Conservation (phyloP, 92 coral and sea anemone genomes). For the Actinostola sp. region DNA sequence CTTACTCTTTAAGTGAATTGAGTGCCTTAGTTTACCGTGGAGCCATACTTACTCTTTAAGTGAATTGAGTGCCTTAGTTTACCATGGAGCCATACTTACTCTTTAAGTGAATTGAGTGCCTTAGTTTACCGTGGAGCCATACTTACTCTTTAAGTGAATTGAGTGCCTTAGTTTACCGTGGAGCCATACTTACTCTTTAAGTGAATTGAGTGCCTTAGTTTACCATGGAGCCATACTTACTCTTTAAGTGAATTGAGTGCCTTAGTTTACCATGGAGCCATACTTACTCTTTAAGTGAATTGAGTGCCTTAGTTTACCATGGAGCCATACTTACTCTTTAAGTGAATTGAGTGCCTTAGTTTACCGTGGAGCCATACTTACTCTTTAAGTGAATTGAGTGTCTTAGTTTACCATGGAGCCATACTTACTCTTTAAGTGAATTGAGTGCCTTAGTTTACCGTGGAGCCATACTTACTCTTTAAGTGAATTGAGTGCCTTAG, state of each 20-base stretch:
- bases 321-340: neutral
- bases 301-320: neutral
- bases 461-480: conserved; percentile 72
- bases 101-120: conserved; percentile 90
- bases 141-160: conserved; percentile 89
- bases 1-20: conserved; percentile 89
- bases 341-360: neutral
- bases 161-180: neutral
- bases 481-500: conserved; percentile 82
- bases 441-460: neutral
- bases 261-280: neutral
- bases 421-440: too few relatives aligned
- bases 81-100: too few relatives aligned
- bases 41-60: conserved; percentile 87
- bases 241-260: too few relatives aligned
- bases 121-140: too few relatives aligned
- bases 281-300: too few relatives aligned
- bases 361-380: neutral
- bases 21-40: conserved; percentile 86
- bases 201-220: neutral
- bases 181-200: neutral
- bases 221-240: neutral
- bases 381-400: too few relatives aligned
- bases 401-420: neutral
- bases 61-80: conserved; percentile 81